Evolutionary conservation across 2,888 invertebrate genomes (phyloP).

Genomic region (Agonopterix heracliana): DNA sequence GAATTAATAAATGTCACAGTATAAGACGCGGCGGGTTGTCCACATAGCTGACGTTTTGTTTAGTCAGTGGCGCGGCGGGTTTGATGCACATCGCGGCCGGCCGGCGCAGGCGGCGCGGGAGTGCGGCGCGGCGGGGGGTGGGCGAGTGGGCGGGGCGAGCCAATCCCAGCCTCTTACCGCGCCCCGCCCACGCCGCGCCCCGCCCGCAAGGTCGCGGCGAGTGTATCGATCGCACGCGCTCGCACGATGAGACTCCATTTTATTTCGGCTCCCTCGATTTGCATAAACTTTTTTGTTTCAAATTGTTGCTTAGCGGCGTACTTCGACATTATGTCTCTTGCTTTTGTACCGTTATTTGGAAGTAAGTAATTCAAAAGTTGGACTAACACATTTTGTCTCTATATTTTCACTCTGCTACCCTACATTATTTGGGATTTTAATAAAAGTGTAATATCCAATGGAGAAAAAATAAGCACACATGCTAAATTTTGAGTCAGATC

Average conservation of each 20-base stretch:
- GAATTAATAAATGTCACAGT: conserved; percentile 23
- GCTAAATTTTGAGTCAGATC: too few relatives aligned
- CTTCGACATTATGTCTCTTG: conserved; percentile 20
- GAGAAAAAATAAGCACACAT: too few relatives aligned
- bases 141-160: conserved; percentile 40
- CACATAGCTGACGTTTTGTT: conserved; percentile 23
- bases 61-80: conserved; percentile 20
- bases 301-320: conserved; percentile 43
- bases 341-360: background rate
- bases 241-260: conserved; percentile 64
- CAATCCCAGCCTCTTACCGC: conserved; percentile 64
- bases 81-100: conserved; percentile 18
- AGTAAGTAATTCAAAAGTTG: too few relatives aligned
- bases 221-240: conserved; percentile 70
- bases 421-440: too few relatives aligned
- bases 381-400: too few relatives aligned
- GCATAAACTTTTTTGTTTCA: conserved; percentile 71
- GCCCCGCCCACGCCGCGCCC: conserved; percentile 60
- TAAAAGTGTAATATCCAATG: too few relatives aligned
- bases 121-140: conserved; percentile 32
- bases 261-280: conserved; percentile 70
- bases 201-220: conserved; percentile 68
- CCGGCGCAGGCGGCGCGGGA: conserved; percentile 23
- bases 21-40: conserved; percentile 18
- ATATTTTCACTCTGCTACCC: too few relatives aligned